Conservation (phyloP, 2,888 invertebrate species). For the Temnothorax unifasciatus region DNA sequence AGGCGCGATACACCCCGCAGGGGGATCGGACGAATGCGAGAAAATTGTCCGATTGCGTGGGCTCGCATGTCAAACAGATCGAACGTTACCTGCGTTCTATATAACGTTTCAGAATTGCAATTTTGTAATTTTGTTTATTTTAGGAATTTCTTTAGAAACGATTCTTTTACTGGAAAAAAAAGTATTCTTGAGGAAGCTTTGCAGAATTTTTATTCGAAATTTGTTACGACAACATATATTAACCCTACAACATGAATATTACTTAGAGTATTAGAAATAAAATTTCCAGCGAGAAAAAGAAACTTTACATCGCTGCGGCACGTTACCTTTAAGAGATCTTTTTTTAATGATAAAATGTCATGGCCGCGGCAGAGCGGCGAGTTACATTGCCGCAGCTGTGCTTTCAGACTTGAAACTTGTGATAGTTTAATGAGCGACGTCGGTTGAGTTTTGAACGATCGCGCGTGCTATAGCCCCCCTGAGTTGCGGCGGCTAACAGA, state of each 20-base stretch:
- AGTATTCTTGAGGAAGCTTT: background rate
- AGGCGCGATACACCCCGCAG: background rate
- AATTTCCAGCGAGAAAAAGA: background rate
- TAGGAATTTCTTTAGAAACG: background rate
- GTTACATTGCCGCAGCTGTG: conserved; percentile 72
- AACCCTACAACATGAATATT: background rate
- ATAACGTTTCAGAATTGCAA: background rate
- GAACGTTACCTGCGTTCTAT: background rate
- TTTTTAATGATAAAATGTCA: conserved; percentile 53
- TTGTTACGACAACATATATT: background rate
- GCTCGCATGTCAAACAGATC: conserved; percentile 22
- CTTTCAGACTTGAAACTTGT: conserved; percentile 72
- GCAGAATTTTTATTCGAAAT: background rate
- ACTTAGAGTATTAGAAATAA: background rate
- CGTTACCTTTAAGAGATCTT: conserved; percentile 37
- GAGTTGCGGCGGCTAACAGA: conserved; percentile 59
- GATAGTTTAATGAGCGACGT: conserved; percentile 76
- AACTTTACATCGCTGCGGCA: background rate
- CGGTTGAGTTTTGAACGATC: conserved; percentile 73
- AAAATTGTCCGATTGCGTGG: conserved; percentile 23
- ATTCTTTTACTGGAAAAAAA: background rate
- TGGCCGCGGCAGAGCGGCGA: conserved; percentile 54
- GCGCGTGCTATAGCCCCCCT: conserved; percentile 62
- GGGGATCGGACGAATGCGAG: conserved; percentile 1
- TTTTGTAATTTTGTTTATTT: background rate